Conservation (phyloP, 2,113 vertebrate genomes). For the Thomomys bottae region DNA sequence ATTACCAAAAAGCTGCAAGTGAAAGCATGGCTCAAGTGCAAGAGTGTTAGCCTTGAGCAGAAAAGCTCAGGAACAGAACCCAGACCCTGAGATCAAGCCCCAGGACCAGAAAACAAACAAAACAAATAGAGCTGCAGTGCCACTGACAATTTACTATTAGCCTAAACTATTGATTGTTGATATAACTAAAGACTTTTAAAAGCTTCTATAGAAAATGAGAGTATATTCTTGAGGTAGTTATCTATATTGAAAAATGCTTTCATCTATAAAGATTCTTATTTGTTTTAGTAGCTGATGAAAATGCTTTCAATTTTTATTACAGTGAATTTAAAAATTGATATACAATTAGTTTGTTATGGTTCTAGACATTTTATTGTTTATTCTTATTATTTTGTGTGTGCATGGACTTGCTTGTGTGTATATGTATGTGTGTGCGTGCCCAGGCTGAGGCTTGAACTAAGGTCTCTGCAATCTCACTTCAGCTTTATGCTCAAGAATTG, state of each 20-base stretch:
- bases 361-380: neutral
- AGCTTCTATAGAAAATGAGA: neutral
- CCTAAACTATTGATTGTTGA: neutral
- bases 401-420: no score
- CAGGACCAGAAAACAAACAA: no score
- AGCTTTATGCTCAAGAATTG: no score
- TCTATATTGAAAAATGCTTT: neutral
- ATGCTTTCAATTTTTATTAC: neutral
- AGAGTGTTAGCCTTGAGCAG: no score
- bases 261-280: neutral
- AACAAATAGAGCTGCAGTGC: neutral
- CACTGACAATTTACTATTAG: neutral
- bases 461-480: no score
- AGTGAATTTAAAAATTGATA: neutral
- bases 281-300: neutral
- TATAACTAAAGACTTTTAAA: neutral
- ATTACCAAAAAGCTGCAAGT: no score
- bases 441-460: no score
- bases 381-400: no score
- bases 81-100: no score
- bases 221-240: neutral
- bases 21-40: no score
- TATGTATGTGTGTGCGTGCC: no score
- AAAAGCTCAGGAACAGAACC: no score
- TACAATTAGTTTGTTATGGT: neutral